Base-by-base conservation (phyloP, 2,797 vertebrate genomes). In the Thripadectes ignobilis region DNA sequence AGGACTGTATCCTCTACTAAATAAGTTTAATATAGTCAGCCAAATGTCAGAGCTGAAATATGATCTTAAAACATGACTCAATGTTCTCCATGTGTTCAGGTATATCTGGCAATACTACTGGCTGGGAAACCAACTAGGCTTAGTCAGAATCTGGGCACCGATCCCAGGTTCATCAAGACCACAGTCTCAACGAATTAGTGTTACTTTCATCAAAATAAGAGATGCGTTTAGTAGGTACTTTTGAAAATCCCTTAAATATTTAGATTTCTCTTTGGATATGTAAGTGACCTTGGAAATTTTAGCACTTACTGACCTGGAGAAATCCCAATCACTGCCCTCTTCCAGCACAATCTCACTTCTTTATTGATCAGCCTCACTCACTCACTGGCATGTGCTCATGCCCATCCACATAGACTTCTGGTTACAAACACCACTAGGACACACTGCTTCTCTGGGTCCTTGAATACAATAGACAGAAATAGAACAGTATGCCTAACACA, bases 61-160 rank as follows among this genome's bases (percentile, higher is more conserved):
- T 3, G 29, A 51, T 46, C 57, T 62, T 58, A 45, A 9, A 83
- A 30, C 27, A 38, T 3, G 6, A 34, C 2, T 61, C 52, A 58
- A 54, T 46, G 22, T 59, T 84, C 61, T 84, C 13, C 4, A 8
- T 5, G 36, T 0, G 0, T 67, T 39, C 59, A 39, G 3, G 1
- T 45, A 29, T 23, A 57, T 32, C 24, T 36, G 30, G 3, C 38
- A 73, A 65, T 7, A 7, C 39, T 17, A 23, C 3, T 3, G 36
- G 4, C 29, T 8, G 10, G 62, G 45, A 68, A 82, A 72, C 2
- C 29, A 62, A 14, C 8, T 2, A 77, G 27, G 17, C 18, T 67
- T 30, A 63, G 45, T 16, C 34, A 65, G 49, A 57, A 79, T 5
- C 7, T 12, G 11, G 26, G 24, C 4, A 3, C 3, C 18, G 10